Percentiles rank a stretch among this genome's conserved stretches.
Evolutionary conservation across 2,113 vertebrate genomes (phyloP).

Genomic region (Amazona guildingii): DNA sequence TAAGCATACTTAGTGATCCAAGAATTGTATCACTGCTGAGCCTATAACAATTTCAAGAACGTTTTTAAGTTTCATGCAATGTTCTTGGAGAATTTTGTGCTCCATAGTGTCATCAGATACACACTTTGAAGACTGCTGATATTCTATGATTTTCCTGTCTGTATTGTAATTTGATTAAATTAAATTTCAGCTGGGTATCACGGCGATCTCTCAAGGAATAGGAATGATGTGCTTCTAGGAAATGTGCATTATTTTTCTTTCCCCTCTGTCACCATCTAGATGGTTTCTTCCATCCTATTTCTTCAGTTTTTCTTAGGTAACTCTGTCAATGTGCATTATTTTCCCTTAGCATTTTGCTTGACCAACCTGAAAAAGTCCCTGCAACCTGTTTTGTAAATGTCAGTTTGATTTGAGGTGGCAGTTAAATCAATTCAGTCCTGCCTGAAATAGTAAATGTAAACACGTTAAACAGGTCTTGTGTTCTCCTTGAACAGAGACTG

Average conservation of each 20-base stretch:
- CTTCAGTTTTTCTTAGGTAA: neutral
- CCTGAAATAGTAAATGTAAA: constrained; percentile 26
- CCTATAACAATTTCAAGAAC: neutral
- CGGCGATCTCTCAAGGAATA: neutral
- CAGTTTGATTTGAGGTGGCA: constrained; percentile 17
- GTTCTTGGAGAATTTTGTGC: neutral
- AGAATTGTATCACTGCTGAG: neutral
- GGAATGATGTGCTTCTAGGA: neutral
- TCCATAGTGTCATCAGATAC: neutral
- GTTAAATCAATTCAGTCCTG: constrained; percentile 11
- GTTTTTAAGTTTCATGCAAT: neutral
- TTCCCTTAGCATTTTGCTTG: neutral
- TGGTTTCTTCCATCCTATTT: neutral
- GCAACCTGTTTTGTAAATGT: constrained; percentile 30
- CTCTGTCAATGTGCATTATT: neutral
- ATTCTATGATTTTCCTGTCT: neutral
- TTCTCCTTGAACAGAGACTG: neutral
- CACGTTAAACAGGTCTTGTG: neutral
- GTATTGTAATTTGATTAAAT: neutral
- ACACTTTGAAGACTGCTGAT: neutral
- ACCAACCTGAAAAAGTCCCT: neutral
- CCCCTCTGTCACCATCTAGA: neutral
- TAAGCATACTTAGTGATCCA: neutral
- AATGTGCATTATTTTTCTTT: neutral
- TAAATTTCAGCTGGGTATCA: neutral